Base-by-base conservation (phyloP, 1,140 invertebrate genomes). In the Bombus pascuorum region DNA sequence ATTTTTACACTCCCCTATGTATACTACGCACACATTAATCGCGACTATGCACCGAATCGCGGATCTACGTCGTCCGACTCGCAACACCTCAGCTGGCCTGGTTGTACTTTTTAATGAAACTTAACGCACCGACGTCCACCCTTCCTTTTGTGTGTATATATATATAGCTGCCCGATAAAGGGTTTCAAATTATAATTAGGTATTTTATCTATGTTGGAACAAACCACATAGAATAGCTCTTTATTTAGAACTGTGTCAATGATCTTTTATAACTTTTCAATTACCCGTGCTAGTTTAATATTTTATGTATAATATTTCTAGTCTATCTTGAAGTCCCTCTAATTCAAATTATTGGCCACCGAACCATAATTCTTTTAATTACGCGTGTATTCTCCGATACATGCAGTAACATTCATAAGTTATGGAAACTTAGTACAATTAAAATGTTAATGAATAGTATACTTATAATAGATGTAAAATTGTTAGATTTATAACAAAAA, bases 1-100 rank as follows among this genome's bases (percentile, higher is more conserved):
- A 74, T 70, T 68, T 81, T 84, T 75, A 75, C 79, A 34, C 28
- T 70, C 71, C n/a, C 44, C 13, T 53, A 44, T n/a, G 57, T 47
- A n/a, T 18, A 53, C 68, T 34, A 53, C 53, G 13, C n/a, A 25
- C 32, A 53, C 59, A 75, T 81, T 74, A 74, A 81, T 85, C 53
- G 44, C 79, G 34, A 37, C 39, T 37, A 22, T 81, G 32, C 68
- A 85, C 57, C 76, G 83, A 47, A 72, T 22, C 66, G 39, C 68
- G 66, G 42, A 42, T 34, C 32, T 32, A 39, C n/a, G 32, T 44
- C 65, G 47, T 12, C n/a, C 39, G 62, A 66, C 32, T 66, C 22
- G 3, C 3, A 66, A 1, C 15, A 39, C 9, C 37, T 70, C 44
- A 15, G 34, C 28, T 71, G 34, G 15, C 28, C 47, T 42, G 68